Evolutionary conservation across 2,113 vertebrate genomes (phyloP).

Genomic region (Strigops habroptila): DNA sequence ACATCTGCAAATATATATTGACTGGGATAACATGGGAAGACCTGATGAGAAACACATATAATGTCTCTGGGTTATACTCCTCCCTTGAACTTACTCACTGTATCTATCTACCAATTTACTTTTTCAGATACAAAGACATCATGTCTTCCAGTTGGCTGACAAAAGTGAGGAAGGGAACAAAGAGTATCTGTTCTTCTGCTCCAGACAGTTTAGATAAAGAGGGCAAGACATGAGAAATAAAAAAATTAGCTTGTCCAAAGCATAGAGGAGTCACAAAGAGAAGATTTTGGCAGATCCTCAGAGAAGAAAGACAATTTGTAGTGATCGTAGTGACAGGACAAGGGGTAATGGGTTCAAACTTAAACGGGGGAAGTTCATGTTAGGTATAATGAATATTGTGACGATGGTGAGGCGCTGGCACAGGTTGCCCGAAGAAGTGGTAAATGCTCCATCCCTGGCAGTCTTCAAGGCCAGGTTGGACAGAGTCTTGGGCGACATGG

Average conservation of each 20-base stretch:
- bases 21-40: neutral
- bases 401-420: neutral
- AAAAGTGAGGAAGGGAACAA: neutral
- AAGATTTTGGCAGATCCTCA: neutral
- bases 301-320: neutral
- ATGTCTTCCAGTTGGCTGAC: neutral
- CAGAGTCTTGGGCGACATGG: neutral
- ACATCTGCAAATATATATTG: neutral
- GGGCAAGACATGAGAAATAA: neutral
- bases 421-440: neutral
- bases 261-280: neutral
- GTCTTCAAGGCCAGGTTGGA: neutral
- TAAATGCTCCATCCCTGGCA: neutral
- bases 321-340: neutral
- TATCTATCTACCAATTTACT: neutral
- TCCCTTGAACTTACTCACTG: fast-evolving
- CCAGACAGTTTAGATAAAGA: neutral
- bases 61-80: neutral
- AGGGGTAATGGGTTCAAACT: neutral
- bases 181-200: neutral
- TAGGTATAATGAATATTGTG: neutral
- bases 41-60: neutral
- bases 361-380: neutral
- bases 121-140: neutral
- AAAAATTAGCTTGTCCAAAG: neutral